A percentile compares a stretch with the other conserved stretches of the same genome.
Conservation (phyloP, 2,888 invertebrate genomes). For the Nymphalis polychloros region DNA sequence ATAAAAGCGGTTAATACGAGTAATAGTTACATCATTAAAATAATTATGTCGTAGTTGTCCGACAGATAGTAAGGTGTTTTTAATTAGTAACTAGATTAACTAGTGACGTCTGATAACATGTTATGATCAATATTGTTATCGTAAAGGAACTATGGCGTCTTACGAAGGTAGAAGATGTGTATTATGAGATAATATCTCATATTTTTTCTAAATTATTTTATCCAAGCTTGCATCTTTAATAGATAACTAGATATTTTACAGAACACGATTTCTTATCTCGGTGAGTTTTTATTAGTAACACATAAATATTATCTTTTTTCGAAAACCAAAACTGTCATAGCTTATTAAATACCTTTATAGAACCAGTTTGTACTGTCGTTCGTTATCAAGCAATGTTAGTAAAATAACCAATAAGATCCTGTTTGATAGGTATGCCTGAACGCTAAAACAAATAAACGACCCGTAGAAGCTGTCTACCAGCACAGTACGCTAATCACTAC, state of each 20-base stretch:
- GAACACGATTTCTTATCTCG: too few species aligned
- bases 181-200: background rate
- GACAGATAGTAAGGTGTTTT: conserved; percentile 2
- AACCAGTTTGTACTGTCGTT: too few species aligned
- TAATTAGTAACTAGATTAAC: background rate
- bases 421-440: background rate
- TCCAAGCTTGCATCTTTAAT: too few species aligned
- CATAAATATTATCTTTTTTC: too few species aligned
- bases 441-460: background rate
- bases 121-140: background rate
- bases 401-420: conserved; percentile 1
- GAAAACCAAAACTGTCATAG: too few species aligned
- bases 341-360: too few species aligned
- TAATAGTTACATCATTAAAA: background rate
- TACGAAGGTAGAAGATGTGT: background rate
- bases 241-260: too few species aligned
- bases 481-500: background rate
- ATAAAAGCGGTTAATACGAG: background rate
- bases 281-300: too few species aligned
- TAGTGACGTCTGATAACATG: conserved; percentile 3
- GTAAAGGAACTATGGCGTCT: background rate
- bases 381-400: background rate
- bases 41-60: background rate
- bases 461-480: background rate
- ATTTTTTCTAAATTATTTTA: background rate